Evolutionary conservation across 2,113 vertebrate species (phyloP).

Genomic region (Crotalus horridus): DNA sequence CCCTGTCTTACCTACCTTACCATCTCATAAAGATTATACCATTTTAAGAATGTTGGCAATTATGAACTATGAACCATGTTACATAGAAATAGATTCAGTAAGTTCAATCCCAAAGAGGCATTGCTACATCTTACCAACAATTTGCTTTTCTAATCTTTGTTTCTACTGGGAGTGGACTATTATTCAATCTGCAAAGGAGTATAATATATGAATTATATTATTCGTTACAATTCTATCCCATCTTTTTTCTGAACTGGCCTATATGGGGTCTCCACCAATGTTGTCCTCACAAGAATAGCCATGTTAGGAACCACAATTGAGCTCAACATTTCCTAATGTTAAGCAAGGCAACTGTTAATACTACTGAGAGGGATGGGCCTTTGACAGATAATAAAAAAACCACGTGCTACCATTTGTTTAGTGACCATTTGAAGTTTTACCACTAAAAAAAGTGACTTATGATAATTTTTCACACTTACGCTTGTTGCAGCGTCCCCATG

Average conservation of each 20-base stretch:
- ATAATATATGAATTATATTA: neutral
- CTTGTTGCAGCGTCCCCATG: neutral
- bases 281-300: neutral
- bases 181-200: neutral
- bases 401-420: neutral
- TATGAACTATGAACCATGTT: neutral
- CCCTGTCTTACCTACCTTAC: neutral
- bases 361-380: no score
- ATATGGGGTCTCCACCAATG: neutral
- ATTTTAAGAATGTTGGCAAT: neutral
- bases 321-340: neutral
- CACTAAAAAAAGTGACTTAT: neutral
- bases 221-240: neutral
- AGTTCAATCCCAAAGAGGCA: neutral
- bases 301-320: neutral
- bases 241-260: neutral
- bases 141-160: neutral
- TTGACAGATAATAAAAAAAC: no score
- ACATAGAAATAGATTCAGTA: neutral
- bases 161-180: neutral
- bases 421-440: neutral
- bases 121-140: neutral
- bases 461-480: neutral
- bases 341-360: neutral
- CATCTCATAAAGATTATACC: neutral